Base-by-base conservation (phyloP, 2,797 vertebrate species). In the Chelonia mydas region DNA sequence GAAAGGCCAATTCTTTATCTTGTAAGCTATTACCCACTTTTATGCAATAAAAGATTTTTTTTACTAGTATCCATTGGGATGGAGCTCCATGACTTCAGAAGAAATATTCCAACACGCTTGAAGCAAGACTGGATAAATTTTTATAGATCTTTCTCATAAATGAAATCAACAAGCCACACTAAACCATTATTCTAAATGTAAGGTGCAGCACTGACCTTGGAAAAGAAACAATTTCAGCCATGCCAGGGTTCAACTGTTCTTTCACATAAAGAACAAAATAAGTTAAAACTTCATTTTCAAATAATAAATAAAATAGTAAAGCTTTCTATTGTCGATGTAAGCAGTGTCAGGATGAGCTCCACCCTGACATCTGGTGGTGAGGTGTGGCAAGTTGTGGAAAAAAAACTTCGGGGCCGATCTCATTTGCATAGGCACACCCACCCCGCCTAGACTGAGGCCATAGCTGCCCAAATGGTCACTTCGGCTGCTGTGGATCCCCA, bases 51-150 rank as follows among this genome's bases (percentile, higher is more conserved):
- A 91, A 94, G 50, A 45, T 19, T 91, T 93, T 93, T 93, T 68
- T 97, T 97, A 97, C 93, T 89, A 93, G 80, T 78, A 96, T 88
- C 85, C n/a, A 37, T 53, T 83, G 81, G 80, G 92, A 94, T 90
- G 84, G 80, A 94, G 41, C 89, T 96, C 85, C 83, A 84, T 94
- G 90, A 94, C 94, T 82, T 53, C 53, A 51, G 83, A 93, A 90
- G 59, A 94, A 97, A 96, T 89, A 91, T 50, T 92, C 80, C 50
- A 55, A 55, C 85, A 96, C 91, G 83, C 88, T 95, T 97, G 94
- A 97, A 95, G 92, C 84, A 97, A 97, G 91, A 93, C 85, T 89
- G 93, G 96, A 96, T 95, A 97, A 94, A 97, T 94, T 95, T 97
- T 97, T 92, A 96, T 96, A 94, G 90, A 21, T 19, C 55, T 94